Evolutionary conservation across 1,140 invertebrate genomes (phyloP).

Genomic region (Leptinotarsa texana): DNA sequence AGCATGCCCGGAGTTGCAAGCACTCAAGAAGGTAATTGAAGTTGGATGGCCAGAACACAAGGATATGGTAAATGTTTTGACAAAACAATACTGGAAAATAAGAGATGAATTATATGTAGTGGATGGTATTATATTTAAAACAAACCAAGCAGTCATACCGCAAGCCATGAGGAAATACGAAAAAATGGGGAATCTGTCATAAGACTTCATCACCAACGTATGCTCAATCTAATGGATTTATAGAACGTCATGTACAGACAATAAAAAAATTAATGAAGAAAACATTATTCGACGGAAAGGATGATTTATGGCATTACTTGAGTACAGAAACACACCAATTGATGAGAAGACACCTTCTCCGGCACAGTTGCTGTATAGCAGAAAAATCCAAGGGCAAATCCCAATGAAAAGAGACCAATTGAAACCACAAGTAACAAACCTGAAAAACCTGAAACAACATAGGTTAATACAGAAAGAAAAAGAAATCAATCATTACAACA

Average conservation of each 20-base stretch:
- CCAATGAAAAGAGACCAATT: no score
- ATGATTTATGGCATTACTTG: neutral
- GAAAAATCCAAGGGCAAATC: neutral
- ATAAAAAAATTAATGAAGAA: constrained; percentile 52
- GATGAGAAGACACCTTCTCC: constrained; percentile 1
- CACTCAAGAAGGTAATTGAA: constrained; percentile 23
- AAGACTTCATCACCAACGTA: constrained; percentile 50
- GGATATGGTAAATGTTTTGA: constrained; percentile 20
- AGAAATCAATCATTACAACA: no score
- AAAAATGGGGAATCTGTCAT: constrained; percentile 53
- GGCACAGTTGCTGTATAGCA: neutral
- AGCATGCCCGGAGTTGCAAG: constrained; percentile 17
- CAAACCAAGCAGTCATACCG: constrained; percentile 46
- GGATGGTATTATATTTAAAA: constrained; percentile 45
- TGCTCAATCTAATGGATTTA: constrained; percentile 51
- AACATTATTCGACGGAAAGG: constrained; percentile 21
- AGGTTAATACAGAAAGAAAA: no score
- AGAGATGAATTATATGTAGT: constrained; percentile 36
- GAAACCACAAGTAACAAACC: no score
- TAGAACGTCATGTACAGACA: constrained; percentile 50
- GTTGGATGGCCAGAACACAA: constrained; percentile 37
- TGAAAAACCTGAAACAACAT: no score
- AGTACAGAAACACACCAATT: neutral
- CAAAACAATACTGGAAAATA: constrained; percentile 32
- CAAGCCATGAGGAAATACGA: constrained; percentile 32